Evolutionary conservation across 2,113 vertebrate genomes (phyloP).

Genomic region (Talpa occidentalis): DNA sequence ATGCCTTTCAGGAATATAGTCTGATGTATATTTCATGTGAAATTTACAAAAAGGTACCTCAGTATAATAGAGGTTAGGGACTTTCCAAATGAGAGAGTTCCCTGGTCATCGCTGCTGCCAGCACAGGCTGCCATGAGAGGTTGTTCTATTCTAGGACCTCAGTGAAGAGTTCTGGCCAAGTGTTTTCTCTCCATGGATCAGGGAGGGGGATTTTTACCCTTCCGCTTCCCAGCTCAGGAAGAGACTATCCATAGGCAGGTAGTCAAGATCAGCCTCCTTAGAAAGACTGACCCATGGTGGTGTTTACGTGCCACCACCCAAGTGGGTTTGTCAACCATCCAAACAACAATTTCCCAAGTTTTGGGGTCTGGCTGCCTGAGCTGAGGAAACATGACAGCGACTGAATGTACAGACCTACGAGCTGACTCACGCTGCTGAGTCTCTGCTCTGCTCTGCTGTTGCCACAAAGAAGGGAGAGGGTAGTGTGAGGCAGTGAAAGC

Average conservation of each 20-base stretch:
- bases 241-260: neutral
- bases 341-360: neutral
- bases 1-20: slow-evolving; percentile 43
- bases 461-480: neutral
- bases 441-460: rapidly evolving
- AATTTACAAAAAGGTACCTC: slow-evolving; percentile 42
- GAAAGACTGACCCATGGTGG: neutral
- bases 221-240: neutral
- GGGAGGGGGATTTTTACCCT: neutral
- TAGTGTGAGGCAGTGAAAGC: neutral
- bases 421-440: neutral
- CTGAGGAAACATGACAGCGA: neutral
- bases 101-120: neutral
- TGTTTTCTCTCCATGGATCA: neutral
- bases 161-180: neutral
- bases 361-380: neutral
- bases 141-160: neutral
- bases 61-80: slow-evolving; percentile 17
- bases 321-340: slow-evolving; percentile 55
- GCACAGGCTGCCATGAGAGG: neutral
- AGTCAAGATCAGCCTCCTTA: neutral
- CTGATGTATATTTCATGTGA: slow-evolving; percentile 57
- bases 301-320: slow-evolving; percentile 44
- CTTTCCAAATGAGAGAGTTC: neutral
- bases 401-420: slow-evolving; percentile 33